Evolutionary conservation across 2,113 vertebrate species (phyloP).

Genomic region (Oophaga pumilio): DNA sequence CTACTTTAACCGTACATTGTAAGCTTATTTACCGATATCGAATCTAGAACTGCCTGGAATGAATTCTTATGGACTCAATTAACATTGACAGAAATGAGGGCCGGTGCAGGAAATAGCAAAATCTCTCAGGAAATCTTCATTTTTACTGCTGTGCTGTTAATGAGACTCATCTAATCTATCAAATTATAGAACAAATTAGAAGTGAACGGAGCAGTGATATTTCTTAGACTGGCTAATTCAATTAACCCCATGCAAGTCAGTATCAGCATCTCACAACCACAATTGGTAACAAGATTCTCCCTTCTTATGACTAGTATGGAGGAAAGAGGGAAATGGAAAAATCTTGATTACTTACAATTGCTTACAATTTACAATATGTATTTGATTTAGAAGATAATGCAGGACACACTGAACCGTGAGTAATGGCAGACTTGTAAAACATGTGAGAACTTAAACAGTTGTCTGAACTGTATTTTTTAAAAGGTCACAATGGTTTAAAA

Average conservation of each 20-base stretch:
- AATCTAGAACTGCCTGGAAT: neutral
- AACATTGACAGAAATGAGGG: neutral
- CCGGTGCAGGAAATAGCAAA: constrained; percentile 45
- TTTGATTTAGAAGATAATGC: neutral
- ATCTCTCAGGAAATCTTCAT: neutral
- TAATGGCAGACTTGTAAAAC: neutral
- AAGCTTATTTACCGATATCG: neutral
- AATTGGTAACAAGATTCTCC: constrained; percentile 57
- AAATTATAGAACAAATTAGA: constrained; percentile 71
- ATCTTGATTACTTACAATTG: neutral
- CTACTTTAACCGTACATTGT: neutral
- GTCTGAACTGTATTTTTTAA: too few relatives aligned
- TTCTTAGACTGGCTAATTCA: constrained; percentile 69
- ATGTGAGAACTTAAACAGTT: neutral
- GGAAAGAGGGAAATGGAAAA: neutral
- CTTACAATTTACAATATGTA: neutral
- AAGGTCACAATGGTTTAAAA: too few relatives aligned
- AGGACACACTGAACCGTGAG: neutral
- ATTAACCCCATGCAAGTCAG: constrained; percentile 76
- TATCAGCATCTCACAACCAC: constrained; percentile 64
- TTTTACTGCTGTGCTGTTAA: constrained; percentile 67
- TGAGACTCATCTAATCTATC: constrained; percentile 77
- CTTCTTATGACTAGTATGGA: constrained; percentile 63
- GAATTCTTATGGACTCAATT: neutral
- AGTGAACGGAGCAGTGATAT: constrained; percentile 76